Evolutionary conservation across 2,888 invertebrate species (phyloP), one percentile per base, ranked within the genome.

Genomic region (Syrphus vitripennis): DNA sequence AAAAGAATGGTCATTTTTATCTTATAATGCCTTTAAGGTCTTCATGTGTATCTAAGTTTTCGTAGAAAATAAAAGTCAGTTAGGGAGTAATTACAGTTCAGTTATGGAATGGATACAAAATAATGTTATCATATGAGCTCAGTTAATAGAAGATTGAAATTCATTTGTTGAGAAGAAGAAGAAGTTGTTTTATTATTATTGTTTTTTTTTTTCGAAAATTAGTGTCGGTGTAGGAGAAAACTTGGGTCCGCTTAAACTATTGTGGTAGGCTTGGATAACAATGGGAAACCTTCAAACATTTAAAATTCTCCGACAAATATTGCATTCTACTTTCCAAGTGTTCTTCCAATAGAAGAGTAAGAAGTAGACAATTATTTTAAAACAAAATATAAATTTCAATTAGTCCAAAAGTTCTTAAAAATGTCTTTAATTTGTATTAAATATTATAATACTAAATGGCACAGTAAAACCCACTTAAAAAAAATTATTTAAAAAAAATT

Each of bases 21-120:
- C 59, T 34, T 50, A 50, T 19, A 65, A 65, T 65, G 45, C 29
- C 45, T 45, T 74, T 50, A 55, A 29, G 21, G 53, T 55, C 26
- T 34, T 31, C 19, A 45, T 45, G 14, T 45, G 61, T 12, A n/a
- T n/a, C n/a, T n/a, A 42, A 70, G 71, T 59, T 65, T 61, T 57
- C n/a, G 40, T 26, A 29, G 63, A 45, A 65, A 57, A 65, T 29
- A 67, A 79, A 67, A 34, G 72, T 24, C 57, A 65, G 65, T 45
- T 72, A n/a, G 14, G 19, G 29, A 59, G 72, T 57, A 65, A 79
- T 79, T 71, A 79, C 29, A 31, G 59, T 50, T 61, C 10, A 29
- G 59, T 59, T 61, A n/a, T n/a, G 4, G 26, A 55, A 50, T 55
- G n/a, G 61, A 31, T 29, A 50, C 3, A 40, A 12, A 14, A 74